Evolutionary conservation across 2,113 vertebrate genomes (phyloP), one percentile per base, ranked within the genome.

Genomic region (Hypocryptadius cinnamomeus): DNA sequence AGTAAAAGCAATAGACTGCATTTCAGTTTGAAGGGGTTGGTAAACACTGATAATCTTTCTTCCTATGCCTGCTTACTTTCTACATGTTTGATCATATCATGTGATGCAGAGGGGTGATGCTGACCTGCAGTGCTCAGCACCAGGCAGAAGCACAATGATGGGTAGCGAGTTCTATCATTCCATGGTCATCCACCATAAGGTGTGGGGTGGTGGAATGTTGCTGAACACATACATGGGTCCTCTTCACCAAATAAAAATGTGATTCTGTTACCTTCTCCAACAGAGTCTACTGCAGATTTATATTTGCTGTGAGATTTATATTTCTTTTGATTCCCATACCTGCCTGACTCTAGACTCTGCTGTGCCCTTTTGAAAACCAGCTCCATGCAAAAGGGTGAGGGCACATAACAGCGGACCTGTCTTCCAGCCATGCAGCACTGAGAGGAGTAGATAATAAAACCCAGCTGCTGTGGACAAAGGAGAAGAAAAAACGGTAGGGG

Each of bases 181-280:
- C 35, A 12, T 2, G 1, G 56, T 39, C 25, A 44, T 37, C n/a
- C 50, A 1, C 33, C 8, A 1, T 35, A 40, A 69, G 10, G 1
- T 9, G 6, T 31, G 25, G 17, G 21, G n/a, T 28, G 7, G 8
- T 12, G 7, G 8, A 42, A 13, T 25, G 6, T 19, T 86, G 48
- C 31, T 48, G 44, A n/a, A 39, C 10, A 35, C 8, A 3, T 21
- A 9, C 5, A 27, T 13, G 9, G 28, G 50, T 11, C 11, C n/a
- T 72, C 61, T 64, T 47, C 40, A 50, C 7, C 28, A 66, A 47
- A 60, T 3, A 39, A 6, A 28, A 39, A 13, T 33, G 30, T 61
- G 33, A 87, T 27, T 33, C 8, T 15, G 44, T 73, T 53, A 48
- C 25, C 27, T 87, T 57, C 51, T 81, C 50, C 69, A 50, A 21